Evolutionary conservation across 2,888 invertebrate species (phyloP).

Genomic region (Nesidiocoris tenuis): DNA sequence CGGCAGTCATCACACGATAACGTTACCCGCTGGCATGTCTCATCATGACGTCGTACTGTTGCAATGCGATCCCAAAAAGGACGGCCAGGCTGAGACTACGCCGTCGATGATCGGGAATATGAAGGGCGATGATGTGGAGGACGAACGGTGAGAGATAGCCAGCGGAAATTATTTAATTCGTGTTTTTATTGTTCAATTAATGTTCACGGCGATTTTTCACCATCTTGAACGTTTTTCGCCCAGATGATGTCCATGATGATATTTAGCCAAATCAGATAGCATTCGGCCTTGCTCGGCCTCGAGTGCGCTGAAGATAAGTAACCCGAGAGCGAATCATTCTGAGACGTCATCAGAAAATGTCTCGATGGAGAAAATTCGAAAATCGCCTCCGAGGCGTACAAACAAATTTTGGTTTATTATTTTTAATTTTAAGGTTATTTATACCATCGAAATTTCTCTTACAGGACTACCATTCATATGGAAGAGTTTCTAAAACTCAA

Average conservation of each 20-base stretch:
- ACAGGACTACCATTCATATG: constrained; percentile 51
- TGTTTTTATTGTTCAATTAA: not conserved
- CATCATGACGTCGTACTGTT: constrained; percentile 51
- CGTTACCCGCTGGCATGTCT: constrained; percentile 32
- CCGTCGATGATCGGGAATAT: constrained; percentile 22
- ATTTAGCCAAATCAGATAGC: constrained; percentile 49
- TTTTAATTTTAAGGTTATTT: no score
- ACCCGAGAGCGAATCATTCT: constrained; percentile 49
- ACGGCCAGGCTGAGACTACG: constrained; percentile 16
- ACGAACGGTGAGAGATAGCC: constrained; percentile 13
- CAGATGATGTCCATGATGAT: constrained; percentile 46
- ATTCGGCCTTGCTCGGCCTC: constrained; percentile 47
- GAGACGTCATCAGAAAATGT: no score
- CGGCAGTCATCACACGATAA: constrained; percentile 40
- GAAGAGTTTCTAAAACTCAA: constrained; percentile 53
- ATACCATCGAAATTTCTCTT: no score
- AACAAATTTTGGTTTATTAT: no score
- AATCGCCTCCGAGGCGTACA: no score
- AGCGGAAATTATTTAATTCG: not conserved
- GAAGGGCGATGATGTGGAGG: not conserved
- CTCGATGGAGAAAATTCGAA: no score
- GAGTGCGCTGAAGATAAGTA: constrained; percentile 47
- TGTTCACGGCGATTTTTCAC: no score
- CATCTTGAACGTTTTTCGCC: not conserved
- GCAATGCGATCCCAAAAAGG: constrained; percentile 48